Percentiles rank a stretch among this genome's conserved stretches.
Conservation (phyloP, 2,113 vertebrate species). For the Pelecanus crispus region DNA sequence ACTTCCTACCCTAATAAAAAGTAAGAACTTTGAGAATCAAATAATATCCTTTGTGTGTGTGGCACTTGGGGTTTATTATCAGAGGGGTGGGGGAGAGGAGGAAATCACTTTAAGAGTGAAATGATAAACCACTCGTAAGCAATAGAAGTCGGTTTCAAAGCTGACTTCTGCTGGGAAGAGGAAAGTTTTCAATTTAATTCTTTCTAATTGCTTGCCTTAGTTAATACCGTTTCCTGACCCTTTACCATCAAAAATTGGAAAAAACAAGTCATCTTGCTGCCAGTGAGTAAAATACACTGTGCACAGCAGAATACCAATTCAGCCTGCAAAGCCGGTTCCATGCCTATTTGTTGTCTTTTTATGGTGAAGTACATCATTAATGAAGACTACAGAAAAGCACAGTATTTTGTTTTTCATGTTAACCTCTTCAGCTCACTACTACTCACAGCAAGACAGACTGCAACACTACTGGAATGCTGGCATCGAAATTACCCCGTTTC, state of each 20-base stretch:
- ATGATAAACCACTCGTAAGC: not conserved
- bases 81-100: not conserved
- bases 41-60: not conserved
- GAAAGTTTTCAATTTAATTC: conserved; percentile 26
- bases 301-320: conserved; percentile 31
- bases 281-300: not conserved
- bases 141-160: not conserved
- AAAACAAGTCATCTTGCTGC: conserved; percentile 46
- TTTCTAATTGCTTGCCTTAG: conserved; percentile 34
- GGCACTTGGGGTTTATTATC: not conserved
- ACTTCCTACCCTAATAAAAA: not conserved
- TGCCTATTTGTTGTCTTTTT: conserved; percentile 5
- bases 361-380: conserved; percentile 38
- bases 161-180: not conserved
- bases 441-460: not conserved
- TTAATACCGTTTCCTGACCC: conserved; percentile 31
- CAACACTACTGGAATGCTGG: not conserved
- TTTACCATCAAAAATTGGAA: conserved; percentile 36
- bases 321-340: not conserved
- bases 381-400: not conserved
- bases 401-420: conserved; percentile 23
- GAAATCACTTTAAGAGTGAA: not conserved
- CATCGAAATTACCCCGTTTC: not conserved
- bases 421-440: conserved; percentile 38
- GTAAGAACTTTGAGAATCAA: not conserved